phyloP scores from a whole-genome alignment of 1,140 invertebrate genomes.

The Littorina saxatilis region DNA sequence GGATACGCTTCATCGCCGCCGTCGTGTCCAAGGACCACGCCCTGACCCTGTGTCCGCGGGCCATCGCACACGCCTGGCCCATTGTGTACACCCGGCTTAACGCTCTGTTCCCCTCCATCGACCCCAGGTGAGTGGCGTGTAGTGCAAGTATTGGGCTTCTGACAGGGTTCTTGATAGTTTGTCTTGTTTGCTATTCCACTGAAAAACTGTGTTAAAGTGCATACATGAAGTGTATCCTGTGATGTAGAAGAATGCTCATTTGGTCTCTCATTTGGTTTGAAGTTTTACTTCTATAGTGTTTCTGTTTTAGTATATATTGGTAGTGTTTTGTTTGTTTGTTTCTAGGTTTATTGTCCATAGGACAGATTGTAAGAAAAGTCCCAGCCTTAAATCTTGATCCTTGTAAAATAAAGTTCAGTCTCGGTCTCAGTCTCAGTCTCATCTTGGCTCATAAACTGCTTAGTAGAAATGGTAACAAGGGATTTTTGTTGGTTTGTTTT shows the following conservation, averaged over 20 bases:
- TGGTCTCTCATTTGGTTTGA: conserved; percentile 11
- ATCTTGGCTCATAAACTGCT: no score
- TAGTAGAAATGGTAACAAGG: no score
- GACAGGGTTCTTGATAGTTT: no score
- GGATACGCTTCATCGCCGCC: conserved; percentile 91
- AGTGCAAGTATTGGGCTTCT: background rate
- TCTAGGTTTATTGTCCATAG: no score
- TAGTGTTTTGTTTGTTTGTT: no score
- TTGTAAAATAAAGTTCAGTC: no score
- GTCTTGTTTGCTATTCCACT: no score
- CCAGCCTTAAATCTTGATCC: no score
- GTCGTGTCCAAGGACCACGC: conserved; percentile 82
- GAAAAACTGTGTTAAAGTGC: background rate
- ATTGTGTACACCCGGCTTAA: conserved; percentile 94
- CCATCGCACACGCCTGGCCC: conserved; percentile 93
- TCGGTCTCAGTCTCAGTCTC: no score
- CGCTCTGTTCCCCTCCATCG: conserved; percentile 92
- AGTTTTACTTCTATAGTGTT: background rate
- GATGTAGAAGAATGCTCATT: background rate
- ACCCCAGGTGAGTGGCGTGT: conserved; percentile 86
- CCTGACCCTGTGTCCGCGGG: conserved; percentile 87
- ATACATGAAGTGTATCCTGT: background rate
- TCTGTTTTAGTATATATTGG: no score
- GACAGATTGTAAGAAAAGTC: no score
- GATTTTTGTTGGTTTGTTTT: no score